phyloP scores from a whole-genome alignment of 2,113 vertebrate genomes.

The Prunella fulvescens region DNA sequence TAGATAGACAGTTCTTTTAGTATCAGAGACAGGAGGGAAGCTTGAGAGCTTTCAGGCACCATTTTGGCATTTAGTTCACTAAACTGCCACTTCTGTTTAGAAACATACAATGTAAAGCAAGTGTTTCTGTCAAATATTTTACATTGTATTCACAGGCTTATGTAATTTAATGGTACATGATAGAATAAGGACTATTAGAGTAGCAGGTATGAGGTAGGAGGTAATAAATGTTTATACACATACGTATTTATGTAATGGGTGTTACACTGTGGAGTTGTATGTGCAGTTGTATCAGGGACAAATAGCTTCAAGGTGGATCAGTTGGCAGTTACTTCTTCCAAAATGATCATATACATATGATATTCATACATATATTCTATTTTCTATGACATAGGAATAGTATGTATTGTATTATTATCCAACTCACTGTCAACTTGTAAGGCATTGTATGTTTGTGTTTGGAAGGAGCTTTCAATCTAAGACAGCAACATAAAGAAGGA shows the following conservation, averaged over 20 bases:
- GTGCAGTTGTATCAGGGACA: background rate
- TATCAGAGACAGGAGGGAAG: background rate
- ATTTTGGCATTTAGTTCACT: background rate
- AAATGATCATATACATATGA: background rate
- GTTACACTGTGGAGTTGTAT: background rate
- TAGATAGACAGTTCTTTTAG: background rate
- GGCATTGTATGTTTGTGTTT: background rate
- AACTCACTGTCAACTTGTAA: background rate
- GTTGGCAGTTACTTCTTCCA: background rate
- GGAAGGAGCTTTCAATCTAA: background rate
- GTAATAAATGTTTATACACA: background rate
- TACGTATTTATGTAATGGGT: background rate
- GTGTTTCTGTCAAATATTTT: background rate
- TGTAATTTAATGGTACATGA: background rate
- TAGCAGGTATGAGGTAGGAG: background rate
- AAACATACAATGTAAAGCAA: background rate
- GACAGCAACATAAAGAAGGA: background rate
- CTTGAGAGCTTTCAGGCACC: background rate
- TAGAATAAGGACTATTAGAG: background rate
- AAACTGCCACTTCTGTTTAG: background rate
- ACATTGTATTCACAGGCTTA: background rate
- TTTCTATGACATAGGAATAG: background rate
- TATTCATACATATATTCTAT: background rate
- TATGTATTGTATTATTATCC: background rate
- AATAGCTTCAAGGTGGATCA: background rate